Evolutionary conservation across 1,140 invertebrate species (phyloP).

Genomic region (Aphelinus atriplicis): DNA sequence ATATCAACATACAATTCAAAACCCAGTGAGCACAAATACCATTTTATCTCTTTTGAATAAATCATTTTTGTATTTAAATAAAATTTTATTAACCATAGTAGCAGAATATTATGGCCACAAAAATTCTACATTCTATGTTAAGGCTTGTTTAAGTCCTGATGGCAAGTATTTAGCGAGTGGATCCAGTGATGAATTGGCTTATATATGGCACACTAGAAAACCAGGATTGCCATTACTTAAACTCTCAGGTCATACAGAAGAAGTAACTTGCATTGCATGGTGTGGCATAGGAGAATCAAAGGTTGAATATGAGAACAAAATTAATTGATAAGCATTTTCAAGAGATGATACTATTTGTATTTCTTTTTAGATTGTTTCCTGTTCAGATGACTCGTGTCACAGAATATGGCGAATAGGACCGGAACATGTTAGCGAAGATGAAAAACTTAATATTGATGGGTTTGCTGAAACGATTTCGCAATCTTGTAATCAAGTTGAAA

Average conservation of each 20-base stretch:
- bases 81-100: conserved; percentile 49
- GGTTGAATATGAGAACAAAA: conserved; percentile 49
- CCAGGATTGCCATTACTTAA: conserved; percentile 72
- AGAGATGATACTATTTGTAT: neutral
- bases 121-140: conserved; percentile 85
- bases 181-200: conserved; percentile 84
- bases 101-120: conserved; percentile 72
- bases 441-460: conserved; percentile 65
- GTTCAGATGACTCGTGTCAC: conserved; percentile 81
- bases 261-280: conserved; percentile 89
- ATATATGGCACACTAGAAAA: conserved; percentile 81
- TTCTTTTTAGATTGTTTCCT: conserved; percentile 74
- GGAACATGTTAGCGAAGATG: conserved; percentile 66
- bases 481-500: conserved; percentile 38
- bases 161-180: conserved; percentile 83
- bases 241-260: conserved; percentile 79
- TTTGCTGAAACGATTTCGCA: conserved; percentile 65
- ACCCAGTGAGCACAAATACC: conserved; percentile 65
- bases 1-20: conserved; percentile 74
- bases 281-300: conserved; percentile 66
- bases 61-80: conserved; percentile 2
- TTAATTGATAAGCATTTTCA: neutral
- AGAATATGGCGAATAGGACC: conserved; percentile 78
- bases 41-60: conserved; percentile 6
- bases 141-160: conserved; percentile 81